Evolutionary conservation across 2,113 vertebrate genomes (phyloP).

Genomic region (Aldabrachelys gigantea): DNA sequence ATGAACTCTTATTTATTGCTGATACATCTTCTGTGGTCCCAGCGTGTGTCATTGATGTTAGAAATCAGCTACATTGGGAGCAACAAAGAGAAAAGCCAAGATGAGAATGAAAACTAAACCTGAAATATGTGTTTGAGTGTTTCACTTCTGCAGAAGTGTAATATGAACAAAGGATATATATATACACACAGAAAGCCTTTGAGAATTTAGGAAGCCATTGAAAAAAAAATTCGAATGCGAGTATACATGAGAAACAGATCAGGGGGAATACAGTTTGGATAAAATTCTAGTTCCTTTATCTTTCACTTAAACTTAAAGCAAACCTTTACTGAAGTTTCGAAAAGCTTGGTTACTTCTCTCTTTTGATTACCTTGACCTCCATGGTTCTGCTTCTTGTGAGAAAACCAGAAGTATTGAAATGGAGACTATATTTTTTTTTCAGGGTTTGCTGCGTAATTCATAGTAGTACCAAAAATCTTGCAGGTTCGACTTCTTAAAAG

Average conservation of each 20-base stretch:
- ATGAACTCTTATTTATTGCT: background rate
- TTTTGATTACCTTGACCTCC: too few relatives aligned
- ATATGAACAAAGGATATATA: background rate
- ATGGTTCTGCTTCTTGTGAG: background rate
- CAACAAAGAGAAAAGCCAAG: background rate
- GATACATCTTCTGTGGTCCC: background rate
- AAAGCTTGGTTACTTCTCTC: background rate
- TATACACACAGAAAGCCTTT: background rate
- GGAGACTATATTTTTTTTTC: too few relatives aligned
- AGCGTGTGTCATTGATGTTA: background rate
- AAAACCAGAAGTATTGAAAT: background rate
- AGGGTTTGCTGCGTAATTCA: too few relatives aligned
- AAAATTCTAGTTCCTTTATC: rapidly evolving
- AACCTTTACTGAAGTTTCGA: background rate
- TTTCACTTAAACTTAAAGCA: background rate
- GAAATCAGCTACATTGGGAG: background rate
- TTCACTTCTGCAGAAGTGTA: background rate
- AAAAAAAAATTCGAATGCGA: background rate
- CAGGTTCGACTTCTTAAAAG: too few relatives aligned
- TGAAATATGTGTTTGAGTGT: background rate
- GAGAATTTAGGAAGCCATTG: background rate
- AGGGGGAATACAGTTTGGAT: too few relatives aligned
- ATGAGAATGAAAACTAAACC: background rate
- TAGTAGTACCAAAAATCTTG: too few relatives aligned
- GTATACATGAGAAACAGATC: background rate